Evolutionary conservation across 2,888 invertebrate genomes (phyloP), one percentile per base, ranked within the genome.

Genomic region (Apodemia zela): DNA sequence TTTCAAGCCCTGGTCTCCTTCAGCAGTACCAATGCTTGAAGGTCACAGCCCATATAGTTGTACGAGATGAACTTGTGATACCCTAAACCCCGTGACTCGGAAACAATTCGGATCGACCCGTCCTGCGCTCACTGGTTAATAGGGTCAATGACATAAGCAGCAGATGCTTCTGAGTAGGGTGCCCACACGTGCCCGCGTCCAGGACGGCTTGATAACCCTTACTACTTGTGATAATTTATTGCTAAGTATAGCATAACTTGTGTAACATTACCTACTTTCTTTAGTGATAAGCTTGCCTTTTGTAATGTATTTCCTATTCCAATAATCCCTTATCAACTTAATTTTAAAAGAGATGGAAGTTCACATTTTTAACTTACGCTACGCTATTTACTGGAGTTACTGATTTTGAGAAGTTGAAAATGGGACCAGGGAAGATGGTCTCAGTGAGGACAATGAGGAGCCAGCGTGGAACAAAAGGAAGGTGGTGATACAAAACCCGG

Each of bases 61-160:
- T 59, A 59, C 38, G 18, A 42, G 21, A 21, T 59, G 59, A 42
- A 59, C 42, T 59, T 59, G 42, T 42, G 38, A 51, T 51, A 51
- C 21, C 51, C 18, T 51, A 18, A 33, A 61, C 35, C 62, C 18
- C 18, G 59, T 38, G 62, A 33, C 47, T 57, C 45, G 59, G 45
- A 58, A 63, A n/a, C 47, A 63, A 63, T 63, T 58, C 21, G 6
- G 21, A 61, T 61, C 61, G 59, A 57, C 17, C 42, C 25, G 60
- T 7, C 18, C 17, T 7, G 45, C 11, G n/a, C 59, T 59, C 59
- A 59, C 21, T 57, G 63, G 15, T 45, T 63, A 63, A 63, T 18
- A 47, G 18, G 63, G 63, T 59, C 63, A 59, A 67, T 58, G 58
- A 42, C 45, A 64, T 49, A 47, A 47, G 45, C 29, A 49, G 21